Percentiles rank a stretch among this genome's conserved stretches.
Evolutionary conservation across 1,140 invertebrate species (phyloP).

Genomic region (Caenorhabditis latens): DNA sequence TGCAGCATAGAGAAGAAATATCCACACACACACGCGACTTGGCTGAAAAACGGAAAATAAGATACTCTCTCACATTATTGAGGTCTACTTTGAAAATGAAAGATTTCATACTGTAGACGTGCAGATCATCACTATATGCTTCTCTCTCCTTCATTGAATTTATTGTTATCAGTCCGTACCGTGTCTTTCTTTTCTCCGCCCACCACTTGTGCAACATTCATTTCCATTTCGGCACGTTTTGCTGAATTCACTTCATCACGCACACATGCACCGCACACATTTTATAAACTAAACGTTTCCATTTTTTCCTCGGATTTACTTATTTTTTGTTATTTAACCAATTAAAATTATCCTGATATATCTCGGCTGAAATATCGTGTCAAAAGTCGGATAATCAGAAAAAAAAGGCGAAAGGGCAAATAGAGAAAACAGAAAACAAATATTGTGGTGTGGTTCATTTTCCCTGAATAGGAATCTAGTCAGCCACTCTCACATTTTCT

Average conservation of each 20-base stretch:
- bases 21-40: not conserved
- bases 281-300: slow-evolving; percentile 15
- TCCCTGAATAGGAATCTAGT: too few relatives aligned
- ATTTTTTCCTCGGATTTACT: not conserved
- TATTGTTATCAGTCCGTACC: slow-evolving; percentile 30
- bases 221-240: slow-evolving; percentile 52
- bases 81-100: too few relatives aligned
- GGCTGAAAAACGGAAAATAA: slow-evolving; percentile 9
- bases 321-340: not conserved
- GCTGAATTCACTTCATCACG: slow-evolving; percentile 39
- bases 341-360: too few relatives aligned
- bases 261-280: not conserved
- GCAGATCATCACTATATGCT: slow-evolving; percentile 24
- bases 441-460: not conserved
- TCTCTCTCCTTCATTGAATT: not conserved
- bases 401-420: not conserved
- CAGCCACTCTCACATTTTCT: not conserved
- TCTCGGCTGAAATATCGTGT: too few relatives aligned
- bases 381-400: not conserved
- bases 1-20: not conserved
- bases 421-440: not conserved
- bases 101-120: not conserved
- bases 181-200: not conserved
- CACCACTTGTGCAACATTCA: not conserved
- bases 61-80: too few relatives aligned